phyloP scores from a whole-genome alignment of 2,797 vertebrate genomes.

The Alauda arvensis region DNA sequence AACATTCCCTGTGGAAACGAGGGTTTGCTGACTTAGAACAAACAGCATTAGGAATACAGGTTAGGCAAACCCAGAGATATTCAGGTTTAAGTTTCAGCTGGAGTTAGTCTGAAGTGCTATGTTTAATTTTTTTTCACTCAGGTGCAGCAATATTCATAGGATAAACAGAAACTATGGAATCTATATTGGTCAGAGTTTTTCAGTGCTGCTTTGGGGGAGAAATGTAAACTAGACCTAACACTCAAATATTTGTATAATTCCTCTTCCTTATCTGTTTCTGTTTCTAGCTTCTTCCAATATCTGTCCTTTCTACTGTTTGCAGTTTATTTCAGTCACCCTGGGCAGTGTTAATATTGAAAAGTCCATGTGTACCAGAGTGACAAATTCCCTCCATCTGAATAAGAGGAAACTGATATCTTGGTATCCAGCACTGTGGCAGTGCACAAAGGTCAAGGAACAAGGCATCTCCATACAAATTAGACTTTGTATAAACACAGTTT shows the following conservation, averaged over 20 bases:
- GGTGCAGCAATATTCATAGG: neutral
- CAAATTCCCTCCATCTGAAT: neutral
- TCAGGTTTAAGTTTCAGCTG: neutral
- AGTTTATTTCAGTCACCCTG: neutral
- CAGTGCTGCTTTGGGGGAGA: neutral
- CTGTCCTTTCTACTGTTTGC: neutral
- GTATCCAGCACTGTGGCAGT: neutral
- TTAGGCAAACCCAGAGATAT: conserved; percentile 12
- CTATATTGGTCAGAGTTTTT: neutral
- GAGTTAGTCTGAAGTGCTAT: neutral
- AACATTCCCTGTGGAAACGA: conserved; percentile 27
- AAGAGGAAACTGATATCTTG: neutral
- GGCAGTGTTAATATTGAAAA: neutral
- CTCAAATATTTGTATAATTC: neutral
- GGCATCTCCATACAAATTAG: neutral
- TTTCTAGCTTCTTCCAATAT: neutral
- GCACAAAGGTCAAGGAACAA: neutral
- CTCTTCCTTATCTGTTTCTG: neutral
- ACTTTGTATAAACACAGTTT: neutral
- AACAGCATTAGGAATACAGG: conserved; percentile 32
- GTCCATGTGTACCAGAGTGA: neutral
- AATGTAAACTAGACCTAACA: neutral
- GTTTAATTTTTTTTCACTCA: neutral
- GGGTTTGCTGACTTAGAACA: conserved; percentile 32
- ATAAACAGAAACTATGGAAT: neutral